Percentiles rank a stretch among this genome's conserved stretches.
phyloP scores from a whole-genome alignment of 2,888 invertebrate species.

The Cataglyphis albicans region DNA sequence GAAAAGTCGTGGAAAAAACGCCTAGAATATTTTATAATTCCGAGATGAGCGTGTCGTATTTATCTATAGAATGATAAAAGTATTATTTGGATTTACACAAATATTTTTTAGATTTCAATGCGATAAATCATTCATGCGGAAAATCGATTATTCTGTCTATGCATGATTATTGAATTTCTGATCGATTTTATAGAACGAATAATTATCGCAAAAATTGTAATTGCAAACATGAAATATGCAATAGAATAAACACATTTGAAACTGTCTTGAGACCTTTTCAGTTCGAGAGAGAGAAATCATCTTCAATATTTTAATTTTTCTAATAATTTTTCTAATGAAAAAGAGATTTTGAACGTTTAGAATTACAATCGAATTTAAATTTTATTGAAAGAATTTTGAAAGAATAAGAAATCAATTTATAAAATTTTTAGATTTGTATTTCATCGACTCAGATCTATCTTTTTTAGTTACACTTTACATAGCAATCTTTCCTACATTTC shows the following conservation, averaged over 20 bases:
- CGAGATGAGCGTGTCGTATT: too few species aligned
- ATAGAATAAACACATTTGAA: background rate
- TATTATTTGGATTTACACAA: background rate
- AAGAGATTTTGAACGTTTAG: background rate
- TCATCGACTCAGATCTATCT: background rate
- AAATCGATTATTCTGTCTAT: background rate
- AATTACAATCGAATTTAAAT: background rate
- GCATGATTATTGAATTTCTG: background rate
- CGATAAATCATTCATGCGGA: too few species aligned
- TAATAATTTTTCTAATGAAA: background rate
- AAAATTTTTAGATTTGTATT: background rate
- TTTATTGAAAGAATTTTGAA: background rate
- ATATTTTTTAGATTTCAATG: background rate
- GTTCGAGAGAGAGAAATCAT: background rate
- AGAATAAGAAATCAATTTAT: background rate
- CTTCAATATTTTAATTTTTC: background rate
- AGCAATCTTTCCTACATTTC: too few species aligned
- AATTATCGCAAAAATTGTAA: background rate
- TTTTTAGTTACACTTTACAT: background rate
- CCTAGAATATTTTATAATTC: background rate
- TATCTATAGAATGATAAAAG: background rate
- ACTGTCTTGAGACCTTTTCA: background rate
- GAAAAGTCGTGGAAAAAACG: background rate
- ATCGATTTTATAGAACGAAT: background rate
- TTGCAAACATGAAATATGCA: background rate